These are phyloP conservation scores for Odontamblyopus lacepedii DNA, from an alignment of 2,797 vertebrate species.

Conservation along the genomic window DNA sequence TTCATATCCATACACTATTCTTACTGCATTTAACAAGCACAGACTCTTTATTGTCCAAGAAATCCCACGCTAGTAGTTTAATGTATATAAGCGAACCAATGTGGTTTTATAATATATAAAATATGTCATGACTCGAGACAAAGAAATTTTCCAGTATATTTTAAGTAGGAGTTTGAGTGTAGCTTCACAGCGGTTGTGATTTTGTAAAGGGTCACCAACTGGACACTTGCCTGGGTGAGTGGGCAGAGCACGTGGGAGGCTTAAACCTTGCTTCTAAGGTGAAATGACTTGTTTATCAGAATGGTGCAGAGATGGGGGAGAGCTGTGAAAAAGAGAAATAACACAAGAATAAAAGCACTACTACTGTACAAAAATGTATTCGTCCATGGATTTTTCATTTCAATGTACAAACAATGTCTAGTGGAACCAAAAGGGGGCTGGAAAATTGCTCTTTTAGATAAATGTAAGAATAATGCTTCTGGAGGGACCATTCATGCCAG, in stretches of 20 bases:
- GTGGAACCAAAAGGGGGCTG: no score
- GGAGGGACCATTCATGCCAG: no score
- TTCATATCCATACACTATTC: neutral
- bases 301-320: neutral
- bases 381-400: neutral
- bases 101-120: neutral
- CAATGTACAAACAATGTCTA: no score
- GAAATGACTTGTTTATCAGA: neutral
- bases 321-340: neutral
- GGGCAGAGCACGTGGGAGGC: conserved; percentile 7
- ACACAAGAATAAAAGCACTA: neutral
- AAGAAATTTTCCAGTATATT: neutral
- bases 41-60: neutral
- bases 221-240: conserved; percentile 6
- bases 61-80: neutral
- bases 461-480: no score
- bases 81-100: neutral
- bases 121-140: conserved; percentile 4
- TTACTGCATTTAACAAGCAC: neutral
- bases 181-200: conserved; percentile 1
- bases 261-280: conserved; percentile 9
- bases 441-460: no score
- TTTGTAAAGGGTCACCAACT: conserved; percentile 2
- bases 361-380: neutral
- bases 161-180: conserved; percentile 9